Base-by-base conservation (phyloP, 2,888 invertebrate species). In the Tholera decimalis region DNA sequence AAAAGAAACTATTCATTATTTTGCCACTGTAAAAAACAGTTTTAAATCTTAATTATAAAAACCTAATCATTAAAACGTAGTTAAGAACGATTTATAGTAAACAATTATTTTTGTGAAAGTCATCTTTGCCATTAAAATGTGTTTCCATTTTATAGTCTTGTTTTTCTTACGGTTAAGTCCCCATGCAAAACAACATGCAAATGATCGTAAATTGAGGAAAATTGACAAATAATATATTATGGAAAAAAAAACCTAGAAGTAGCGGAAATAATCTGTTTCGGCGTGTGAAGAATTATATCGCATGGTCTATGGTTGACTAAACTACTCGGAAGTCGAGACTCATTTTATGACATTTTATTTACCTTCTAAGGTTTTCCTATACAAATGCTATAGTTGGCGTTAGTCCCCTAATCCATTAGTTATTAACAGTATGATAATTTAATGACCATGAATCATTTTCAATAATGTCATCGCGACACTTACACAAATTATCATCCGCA, bases 101-200 rank as follows among this genome's bases (percentile, higher is more conserved):
- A 83, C 84, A 86, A 85, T 85, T 89, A 88, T 89, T 89, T 89
- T 92, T 93, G 90, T 92, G 92, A 91, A 87, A 85, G 85, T 90
- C 89, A 90, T 91, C 90, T 89, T 68, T 90, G 89, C 92, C 92
- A 93, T 90, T 91, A 92, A 89, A 91, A 85, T 86, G 90, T 87
- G 89, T 91, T 93, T 92, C 85, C 89, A 91, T 89, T 89, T 85
- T 80, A 69, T 60, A 60, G 30, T 78, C 66, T 80, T 85, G 6
- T 13, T 44, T 53, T 51, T 50, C 44, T 35, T 54, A 22, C 18
- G 66, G 69, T 77, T 18, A 73, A 66, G 53, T 73, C 68, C 78
- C 80, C 46, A 1, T 4, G n/a, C 5, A 11, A n/a, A 53, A 50
- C 51, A 35, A 44, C n/a, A 37, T 22, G n/a, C 18, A 41, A 44